These are phyloP conservation scores for Achroia grisella DNA, from an alignment of 1,140 invertebrate genomes.

Conservation along the genomic window DNA sequence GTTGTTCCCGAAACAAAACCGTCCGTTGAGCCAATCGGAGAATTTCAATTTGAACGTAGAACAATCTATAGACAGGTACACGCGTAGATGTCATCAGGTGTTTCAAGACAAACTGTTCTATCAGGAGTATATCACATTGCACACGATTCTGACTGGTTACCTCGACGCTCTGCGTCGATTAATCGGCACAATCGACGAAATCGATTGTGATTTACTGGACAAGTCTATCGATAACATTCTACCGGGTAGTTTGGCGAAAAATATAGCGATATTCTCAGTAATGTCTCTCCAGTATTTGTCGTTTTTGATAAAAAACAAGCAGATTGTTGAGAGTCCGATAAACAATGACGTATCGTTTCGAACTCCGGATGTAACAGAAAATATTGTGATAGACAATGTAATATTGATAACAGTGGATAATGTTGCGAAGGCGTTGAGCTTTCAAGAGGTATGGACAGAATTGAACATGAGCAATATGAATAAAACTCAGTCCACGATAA, in stretches of 20 bases:
- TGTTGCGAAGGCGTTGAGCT: constrained; percentile 49
- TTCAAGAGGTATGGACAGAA: constrained; percentile 56
- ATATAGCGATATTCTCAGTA: constrained; percentile 57
- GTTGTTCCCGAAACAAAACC: constrained; percentile 65
- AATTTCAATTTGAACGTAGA: constrained; percentile 55
- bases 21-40: constrained; percentile 67
- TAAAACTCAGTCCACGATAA: constrained; percentile 61
- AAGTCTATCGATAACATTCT: constrained; percentile 58
- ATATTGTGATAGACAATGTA: constrained; percentile 48
- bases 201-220: constrained; percentile 57
- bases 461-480: constrained; percentile 58
- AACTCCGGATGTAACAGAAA: constrained; percentile 34
- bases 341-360: constrained; percentile 56
- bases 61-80: constrained; percentile 69
- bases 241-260: constrained; percentile 42
- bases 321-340: constrained; percentile 45
- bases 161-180: constrained; percentile 43
- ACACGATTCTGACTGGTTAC: constrained; percentile 54
- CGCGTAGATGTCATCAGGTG: constrained; percentile 63
- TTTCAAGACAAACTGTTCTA: constrained; percentile 69
- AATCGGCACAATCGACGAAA: constrained; percentile 37
- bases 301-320: constrained; percentile 67
- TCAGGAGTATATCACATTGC: constrained; percentile 55
- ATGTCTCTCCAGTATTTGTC: constrained; percentile 69
- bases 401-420: constrained; percentile 46